Evolutionary conservation across 2,113 vertebrate genomes (phyloP), one percentile per base, ranked within the genome.

Genomic region (Psettodes erumei): DNA sequence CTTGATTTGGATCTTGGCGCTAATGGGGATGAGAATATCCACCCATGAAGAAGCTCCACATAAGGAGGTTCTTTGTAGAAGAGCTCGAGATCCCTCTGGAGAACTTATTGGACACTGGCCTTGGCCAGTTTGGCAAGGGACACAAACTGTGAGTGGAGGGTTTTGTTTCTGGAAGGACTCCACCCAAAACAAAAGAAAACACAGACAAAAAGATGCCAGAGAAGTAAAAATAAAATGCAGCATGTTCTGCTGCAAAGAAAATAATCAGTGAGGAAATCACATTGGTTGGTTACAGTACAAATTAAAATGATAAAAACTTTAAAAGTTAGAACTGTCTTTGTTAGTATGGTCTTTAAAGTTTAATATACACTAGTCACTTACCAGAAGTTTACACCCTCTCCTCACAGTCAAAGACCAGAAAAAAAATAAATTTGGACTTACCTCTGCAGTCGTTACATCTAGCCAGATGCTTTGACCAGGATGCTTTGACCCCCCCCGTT

Each of bases 1-100:
- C 25, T 72, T 51, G 64, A 79, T 76, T 75, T 54, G 35, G 66
- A 85, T 37, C 11, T 0, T 8, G 45, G 38, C 47, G 23, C 28
- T 8, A 30, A 53, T 55, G 38, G 62, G 50, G 51, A 72, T 72
- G 42, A 56, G 2, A 64, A 67, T 23, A 62, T 37, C 48, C 21
- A 56, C 15, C 50, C 60, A 55, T 51, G 25, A 67, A 70, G 25
- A 68, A 48, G 38, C 40, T 74, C 28, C 42, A 47, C 28, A 18
- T 12, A 38, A 74, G 48, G 51, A 50, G 61, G 55, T 50, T 74
- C 45, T 60, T 70, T 21, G 64, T 33, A 32, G 73, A 74, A 21
- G 59, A 66, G 69, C 42, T 18, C 35, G 21, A 54, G 37, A 67
- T 45, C 40, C 73, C 83, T 73, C 61, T 28, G 16, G 50, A 71